Base-by-base conservation (phyloP, 2,888 invertebrate species). In the Habrosyne pyritoides region DNA sequence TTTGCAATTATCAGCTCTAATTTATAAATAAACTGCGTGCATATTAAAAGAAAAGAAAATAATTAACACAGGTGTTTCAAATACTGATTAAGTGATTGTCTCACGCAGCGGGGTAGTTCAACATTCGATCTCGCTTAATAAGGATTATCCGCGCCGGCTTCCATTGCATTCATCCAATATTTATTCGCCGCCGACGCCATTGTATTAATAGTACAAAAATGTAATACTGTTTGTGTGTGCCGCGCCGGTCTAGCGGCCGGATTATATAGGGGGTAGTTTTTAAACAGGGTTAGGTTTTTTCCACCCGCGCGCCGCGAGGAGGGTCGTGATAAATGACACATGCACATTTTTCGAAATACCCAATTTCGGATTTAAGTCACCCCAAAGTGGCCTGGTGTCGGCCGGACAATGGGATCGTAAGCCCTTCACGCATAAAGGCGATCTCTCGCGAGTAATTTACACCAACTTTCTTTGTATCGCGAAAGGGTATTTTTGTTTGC, bases 361-460 rank as follows among this genome's bases (percentile, higher is more conserved):
- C 93, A 93, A 93, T 93, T 93, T 93, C 89, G 92, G 93, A 93
- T 93, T 93, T 93, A 93, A 93, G 92, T 93, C 92, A 89, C 92
- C 93, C 93, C 89, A 93, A 93, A 93, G 93, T 93, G 90, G 91
- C 87, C 87, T 79, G 83, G 84, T 81, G 85, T 66, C 67, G 75
- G 42, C 80, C 69, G 90, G 89, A 89, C 89, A 89, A 89, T 86
- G 68, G 87, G 77, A 72, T 63, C 66, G 69, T 67, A 64, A 72
- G 75, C 75, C 70, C 64, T 60, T 50, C 64, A 64, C 69, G 63
- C 67, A 63, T 61, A 64, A 64, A 64, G 73, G 75, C 79, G 78
- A 78, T 76, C 79, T 75, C 74, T 66, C 71, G 72, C 78, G 78
- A 80, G 83, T 86, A 83, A 89, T 90, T 90, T 87, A 89, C 91